Base-by-base conservation (phyloP, 2,797 vertebrate species). In the Halcyon leucocephala region DNA sequence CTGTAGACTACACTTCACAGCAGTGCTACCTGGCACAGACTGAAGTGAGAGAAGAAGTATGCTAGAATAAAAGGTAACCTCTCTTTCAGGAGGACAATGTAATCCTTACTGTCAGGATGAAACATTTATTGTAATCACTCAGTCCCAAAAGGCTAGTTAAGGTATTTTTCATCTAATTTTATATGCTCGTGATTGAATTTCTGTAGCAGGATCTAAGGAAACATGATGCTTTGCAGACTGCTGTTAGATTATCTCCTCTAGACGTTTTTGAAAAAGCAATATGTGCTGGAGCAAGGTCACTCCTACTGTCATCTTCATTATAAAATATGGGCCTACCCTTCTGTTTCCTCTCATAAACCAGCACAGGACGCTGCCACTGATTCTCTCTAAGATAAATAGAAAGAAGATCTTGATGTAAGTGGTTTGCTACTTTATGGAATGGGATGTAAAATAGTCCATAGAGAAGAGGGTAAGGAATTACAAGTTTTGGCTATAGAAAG, bases 111-210 rank as follows among this genome's bases (percentile, higher is more conserved):
- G 93, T 89, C 90, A 94, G 83, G 57, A 93, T 69, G 55, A 71
- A 92, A 49, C 78, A 54, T 92, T 96, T 92, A 82, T 66, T 91
- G 82, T 83, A 86, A 66, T 90, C 73, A 67, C 54, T 62, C 66
- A 55, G 67, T 95, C 96, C 81, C 92, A 93, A 86, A 89, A 94
- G 89, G 95, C 86, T 73, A 67, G 71, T 97, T 97, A 93, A 89
- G 83, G 94, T 96, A 77, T 94, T 96, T 95, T 95, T 92, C 78
- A 93, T 97, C 93, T 92, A 89, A 96, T 97, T 96, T 93, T 90
- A 55, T 93, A 73, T 92, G 81, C 60, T 93, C 26, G 5, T 93
- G 74, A 94, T 96, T 94, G 89, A 96, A 96, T 96, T 96, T 85
- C 84, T 82, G 60, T 54, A 80, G 74, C 57, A 89, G 74, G 71